Evolutionary conservation across 23 tunicate genomes (phyloP), one percentile per base, ranked within the genome.

Genomic region (Ascidia mentula): DNA sequence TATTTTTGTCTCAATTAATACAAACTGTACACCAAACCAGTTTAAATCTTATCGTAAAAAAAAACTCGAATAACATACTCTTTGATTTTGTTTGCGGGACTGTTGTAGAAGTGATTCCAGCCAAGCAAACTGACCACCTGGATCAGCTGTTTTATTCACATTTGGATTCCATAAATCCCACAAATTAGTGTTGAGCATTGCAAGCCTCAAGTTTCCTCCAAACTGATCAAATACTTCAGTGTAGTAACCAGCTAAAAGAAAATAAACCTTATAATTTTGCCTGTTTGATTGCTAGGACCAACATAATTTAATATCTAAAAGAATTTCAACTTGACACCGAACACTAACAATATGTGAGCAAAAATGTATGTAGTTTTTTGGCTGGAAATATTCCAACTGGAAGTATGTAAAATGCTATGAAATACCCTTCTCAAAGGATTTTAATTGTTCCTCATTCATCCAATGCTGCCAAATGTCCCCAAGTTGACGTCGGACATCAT

Each of bases 141-240:
- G 96, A 65, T 90, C 96, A 24, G 38, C 80, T 0, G 86, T 71
- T 45, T 59, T 89, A 42, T 79, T 53, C 28, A 90, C 74, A 26
- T 31, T 40, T 36, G 81, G 69, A 60, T 90, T 90, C 59, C 89
- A 85, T 36, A 82, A 42, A 72, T 90, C 81, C 96, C 96, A 90
- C 37, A 85, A 20, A 36, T 82, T 85, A 20, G 85, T 90, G 39
- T 90, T 90, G 34, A 90, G 75, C 20, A 69, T 59, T 6, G 80
- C 70, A 20, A 90, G 42, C 0, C 81, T 69, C 33, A 79, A 24
- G 32, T 80, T 40, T 0, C 69, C 38, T 39, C 38, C n/a, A 17
- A 45, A 59, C 18, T 28, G 72, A 22, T 46, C 45, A 24, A n/a
- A 34, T 32, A 65, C 31, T 60, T 69, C 88, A 18, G 79, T 75